Percentiles rank a stretch among this genome's conserved stretches.
Conservation (phyloP, 2,888 invertebrate species). For the Hirtodrosophila confusa region DNA sequence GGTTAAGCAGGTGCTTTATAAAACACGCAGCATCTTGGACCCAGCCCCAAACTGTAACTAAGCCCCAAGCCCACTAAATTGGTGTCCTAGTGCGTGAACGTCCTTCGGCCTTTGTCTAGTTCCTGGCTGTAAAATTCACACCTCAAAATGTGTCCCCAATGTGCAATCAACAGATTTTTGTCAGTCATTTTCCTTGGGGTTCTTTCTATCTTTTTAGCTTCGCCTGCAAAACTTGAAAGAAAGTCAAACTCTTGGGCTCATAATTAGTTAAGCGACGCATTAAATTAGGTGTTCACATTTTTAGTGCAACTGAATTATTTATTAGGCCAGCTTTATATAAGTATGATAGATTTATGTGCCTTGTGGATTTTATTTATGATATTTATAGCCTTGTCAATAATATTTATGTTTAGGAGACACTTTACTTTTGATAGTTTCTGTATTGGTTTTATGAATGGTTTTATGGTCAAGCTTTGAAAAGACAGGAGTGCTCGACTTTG, state of each 20-base stretch:
- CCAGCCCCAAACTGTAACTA: conserved; percentile 60
- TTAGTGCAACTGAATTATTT: conserved; percentile 63
- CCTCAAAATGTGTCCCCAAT: conserved; percentile 74
- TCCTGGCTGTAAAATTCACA: conserved; percentile 65
- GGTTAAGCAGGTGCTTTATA: conserved; percentile 79
- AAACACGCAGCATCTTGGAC: conserved; percentile 53
- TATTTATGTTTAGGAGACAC: conserved; percentile 6
- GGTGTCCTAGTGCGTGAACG: conserved; percentile 30
- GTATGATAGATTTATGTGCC: conserved; percentile 1
- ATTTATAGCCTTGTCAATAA: neutral
- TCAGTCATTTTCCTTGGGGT: conserved; percentile 40
- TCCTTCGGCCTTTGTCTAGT: conserved; percentile 18
- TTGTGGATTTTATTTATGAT: conserved; percentile 8
- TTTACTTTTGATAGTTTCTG: neutral
- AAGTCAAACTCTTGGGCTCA: conserved; percentile 18
- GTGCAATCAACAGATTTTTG: conserved; percentile 70
- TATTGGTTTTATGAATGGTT: no score
- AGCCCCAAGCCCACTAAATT: conserved; percentile 42
- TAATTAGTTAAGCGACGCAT: conserved; percentile 67
- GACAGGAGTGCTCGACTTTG: no score
- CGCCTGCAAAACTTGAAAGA: conserved; percentile 2
- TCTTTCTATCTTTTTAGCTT: neutral
- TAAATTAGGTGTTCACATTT: conserved; percentile 66
- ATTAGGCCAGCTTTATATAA: conserved; percentile 26
- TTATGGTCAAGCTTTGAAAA: no score